Conservation (phyloP, 2,113 vertebrate genomes). For the Rynchops niger region DNA sequence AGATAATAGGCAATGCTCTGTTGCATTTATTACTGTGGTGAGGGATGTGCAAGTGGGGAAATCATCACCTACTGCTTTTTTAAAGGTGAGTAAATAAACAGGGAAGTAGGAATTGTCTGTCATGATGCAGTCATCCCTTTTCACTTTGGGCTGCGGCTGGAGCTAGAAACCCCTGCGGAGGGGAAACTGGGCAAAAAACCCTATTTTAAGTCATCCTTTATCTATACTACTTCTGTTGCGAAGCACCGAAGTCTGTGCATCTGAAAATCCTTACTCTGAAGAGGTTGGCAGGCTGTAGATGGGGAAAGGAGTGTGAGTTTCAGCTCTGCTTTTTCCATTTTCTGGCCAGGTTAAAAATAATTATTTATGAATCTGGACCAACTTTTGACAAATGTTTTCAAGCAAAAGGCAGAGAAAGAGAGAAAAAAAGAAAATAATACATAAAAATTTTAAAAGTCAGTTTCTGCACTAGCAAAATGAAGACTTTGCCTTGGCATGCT, state of each 20-base stretch:
- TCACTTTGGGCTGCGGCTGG: not conserved
- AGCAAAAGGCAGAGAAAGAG: not conserved
- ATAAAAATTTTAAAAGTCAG: not conserved
- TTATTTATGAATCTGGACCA: not conserved
- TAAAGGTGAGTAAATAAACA: not conserved
- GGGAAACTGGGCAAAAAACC: not conserved
- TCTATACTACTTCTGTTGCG: not conserved
- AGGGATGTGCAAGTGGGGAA: not conserved
- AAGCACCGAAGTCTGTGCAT: not conserved
- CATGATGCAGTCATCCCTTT: fast-evolving
- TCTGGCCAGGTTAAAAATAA: not conserved
- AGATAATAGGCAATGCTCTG: not conserved
- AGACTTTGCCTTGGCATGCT: not conserved
- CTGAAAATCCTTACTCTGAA: not conserved
- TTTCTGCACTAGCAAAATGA: not conserved
- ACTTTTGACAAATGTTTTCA: not conserved
- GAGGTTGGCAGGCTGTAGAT: not conserved
- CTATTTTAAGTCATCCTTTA: not conserved
- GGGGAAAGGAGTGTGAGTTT: not conserved
- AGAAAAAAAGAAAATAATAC: not conserved
- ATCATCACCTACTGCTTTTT: not conserved
- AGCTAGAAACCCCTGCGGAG: not conserved
- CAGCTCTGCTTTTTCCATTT: not conserved
- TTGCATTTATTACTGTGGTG: not conserved
- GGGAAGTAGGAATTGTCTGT: not conserved